These are phyloP conservation scores for Drosophila koepferae DNA, from an alignment of 2,888 invertebrate species.

Conservation along the genomic window DNA sequence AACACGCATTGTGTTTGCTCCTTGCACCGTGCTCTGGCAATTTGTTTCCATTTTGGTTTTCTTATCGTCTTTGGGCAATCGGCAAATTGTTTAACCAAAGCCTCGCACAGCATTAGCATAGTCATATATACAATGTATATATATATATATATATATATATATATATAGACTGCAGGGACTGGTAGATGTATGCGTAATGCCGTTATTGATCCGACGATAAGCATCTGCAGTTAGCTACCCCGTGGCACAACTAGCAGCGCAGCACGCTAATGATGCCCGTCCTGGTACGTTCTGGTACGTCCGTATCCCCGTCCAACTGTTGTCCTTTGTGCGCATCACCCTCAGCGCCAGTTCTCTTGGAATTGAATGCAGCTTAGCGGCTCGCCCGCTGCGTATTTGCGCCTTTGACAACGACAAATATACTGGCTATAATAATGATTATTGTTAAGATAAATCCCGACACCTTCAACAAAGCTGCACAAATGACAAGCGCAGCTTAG, in stretches of 20 bases:
- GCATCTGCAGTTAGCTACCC: conserved; percentile 73
- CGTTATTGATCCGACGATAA: conserved; percentile 75
- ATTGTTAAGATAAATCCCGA: conserved; percentile 84
- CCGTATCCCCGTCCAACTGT: conserved; percentile 8
- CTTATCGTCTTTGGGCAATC: conserved; percentile 71
- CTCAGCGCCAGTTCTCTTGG: conserved; percentile 51
- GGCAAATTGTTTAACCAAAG: conserved; percentile 70
- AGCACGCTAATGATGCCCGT: conserved; percentile 66
- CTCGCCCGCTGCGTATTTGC: conserved; percentile 77
- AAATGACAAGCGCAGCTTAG: conserved; percentile 80
- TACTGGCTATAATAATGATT: conserved; percentile 74
- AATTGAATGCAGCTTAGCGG: conserved; percentile 77
- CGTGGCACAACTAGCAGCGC: conserved; percentile 27
- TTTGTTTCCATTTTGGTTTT: conserved; percentile 79
- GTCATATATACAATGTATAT: conserved; percentile 20
- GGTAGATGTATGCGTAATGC: conserved; percentile 53
- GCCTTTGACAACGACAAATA: conserved; percentile 62
- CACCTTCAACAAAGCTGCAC: conserved; percentile 83
- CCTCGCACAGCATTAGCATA: conserved; percentile 69
- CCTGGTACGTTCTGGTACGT: conserved; percentile 13
- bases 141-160: conserved; percentile 1
- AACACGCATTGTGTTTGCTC: conserved; percentile 61
- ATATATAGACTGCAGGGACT: conserved; percentile 6
- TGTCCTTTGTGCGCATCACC: conserved; percentile 41
- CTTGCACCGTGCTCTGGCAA: conserved; percentile 64